Base-by-base conservation (phyloP, 2,113 vertebrate genomes). In the Ptychochromis oligacanthus region DNA sequence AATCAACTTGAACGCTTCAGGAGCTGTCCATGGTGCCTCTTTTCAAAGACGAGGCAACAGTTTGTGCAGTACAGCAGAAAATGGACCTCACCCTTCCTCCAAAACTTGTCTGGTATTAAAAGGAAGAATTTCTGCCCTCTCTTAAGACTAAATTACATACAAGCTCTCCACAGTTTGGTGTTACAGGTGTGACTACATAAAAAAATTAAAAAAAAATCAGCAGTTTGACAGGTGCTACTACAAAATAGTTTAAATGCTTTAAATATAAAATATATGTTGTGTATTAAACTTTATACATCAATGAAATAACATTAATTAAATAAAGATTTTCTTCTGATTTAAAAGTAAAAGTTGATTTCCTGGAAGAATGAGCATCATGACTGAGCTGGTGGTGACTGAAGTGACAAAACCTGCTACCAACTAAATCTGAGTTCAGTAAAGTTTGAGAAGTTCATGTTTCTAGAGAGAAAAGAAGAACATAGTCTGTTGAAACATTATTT, bases 21-120 rank as follows among this genome's bases (percentile, higher is more conserved):
- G 38, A 87, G 56, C 72, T 91, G 58, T 85, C 85, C 82, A 3
- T 58, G 82, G 84, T 84, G 58, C 76, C 85, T 77, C 58, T 75
- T 36, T 61, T 26, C 59, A 49, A 79, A 54, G 28, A 40, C 55
- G 20, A 52, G 7, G n/a, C 26, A 4, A 59, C 18, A 26, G 8
- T 31, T 5, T 15, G 43, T 6, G 14, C n/a, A 58, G 22, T 4
- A 15, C 61, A 79, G 24, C 31, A 72, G 65, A 74, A 87, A 87
- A 70, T 58, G 14, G 80, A 52, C 60, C 58, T 65, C 46, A 43
- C 46, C 13, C n/a, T 58, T 14, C 7, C 49, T 46, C 40, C 22
- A 67, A 67, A 46, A 26, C 22, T 2, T 26, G 24, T 6, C 64
- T 67, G 5, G 4, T 67, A 46, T 43, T 46, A 67, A 5, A 67